A percentile compares a stretch with the other conserved stretches of the same genome.
These are phyloP conservation scores for Agrilus mali DNA, from an alignment of 2,888 invertebrate genomes.

Conservation along the genomic window DNA sequence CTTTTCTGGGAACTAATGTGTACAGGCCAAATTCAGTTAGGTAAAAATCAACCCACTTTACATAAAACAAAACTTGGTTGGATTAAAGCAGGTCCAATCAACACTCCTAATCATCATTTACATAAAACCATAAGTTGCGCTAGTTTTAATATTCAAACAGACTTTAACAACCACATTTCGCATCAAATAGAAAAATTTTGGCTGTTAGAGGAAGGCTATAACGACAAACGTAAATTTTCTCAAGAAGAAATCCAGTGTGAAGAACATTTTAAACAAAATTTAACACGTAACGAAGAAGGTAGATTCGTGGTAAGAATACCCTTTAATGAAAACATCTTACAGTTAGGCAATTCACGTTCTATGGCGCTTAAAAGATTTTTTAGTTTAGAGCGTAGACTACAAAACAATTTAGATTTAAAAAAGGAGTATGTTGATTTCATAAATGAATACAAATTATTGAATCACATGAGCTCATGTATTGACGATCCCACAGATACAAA, in stretches of 20 bases:
- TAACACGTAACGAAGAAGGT: conserved; percentile 11
- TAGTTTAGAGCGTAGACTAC: conserved; percentile 11
- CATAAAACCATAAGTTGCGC: too few species aligned
- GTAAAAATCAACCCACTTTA: background rate
- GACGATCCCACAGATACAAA: background rate
- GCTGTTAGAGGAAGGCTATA: conserved; percentile 19
- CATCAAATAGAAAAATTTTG: conserved; percentile 14
- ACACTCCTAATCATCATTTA: background rate
- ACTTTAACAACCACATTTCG: too few species aligned
- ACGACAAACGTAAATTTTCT: too few species aligned
- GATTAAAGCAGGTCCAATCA: conserved; percentile 1
- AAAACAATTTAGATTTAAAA: conserved; percentile 9
- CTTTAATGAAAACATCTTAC: conserved; percentile 8
- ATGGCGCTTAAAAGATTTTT: conserved; percentile 13
- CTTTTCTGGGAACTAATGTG: conserved; percentile 3
- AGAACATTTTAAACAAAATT: conserved; percentile 13
- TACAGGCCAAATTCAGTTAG: conserved; percentile 5
- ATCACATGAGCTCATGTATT: conserved; percentile 2
- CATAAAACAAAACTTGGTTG: conserved; percentile 9
- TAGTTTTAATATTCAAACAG: too few species aligned
- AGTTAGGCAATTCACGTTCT: conserved; percentile 13
- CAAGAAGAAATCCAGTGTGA: conserved; percentile 16
- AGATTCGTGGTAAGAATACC: conserved; percentile 17
- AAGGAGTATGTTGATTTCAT: conserved; percentile 5
- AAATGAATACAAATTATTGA: conserved; percentile 1